Base-by-base conservation (phyloP, 2,888 invertebrate species). In the Agonum fuliginosum region DNA sequence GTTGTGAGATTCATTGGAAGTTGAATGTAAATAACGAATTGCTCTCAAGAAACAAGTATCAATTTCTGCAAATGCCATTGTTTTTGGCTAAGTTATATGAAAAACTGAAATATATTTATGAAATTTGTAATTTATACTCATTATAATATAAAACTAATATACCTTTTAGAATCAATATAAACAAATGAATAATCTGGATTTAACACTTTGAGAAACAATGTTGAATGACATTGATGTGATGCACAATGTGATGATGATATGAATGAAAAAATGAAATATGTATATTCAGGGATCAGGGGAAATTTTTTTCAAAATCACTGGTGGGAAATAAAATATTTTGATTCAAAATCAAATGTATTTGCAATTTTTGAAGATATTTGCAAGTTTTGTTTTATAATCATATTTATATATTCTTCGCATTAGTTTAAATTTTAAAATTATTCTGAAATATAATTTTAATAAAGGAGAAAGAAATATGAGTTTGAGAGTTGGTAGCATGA, bases 1-100 rank as follows among this genome's bases (percentile, higher is more conserved):
- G 17, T 41, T 70, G 4, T 41, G 27, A 5, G 58, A 70, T 24
- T 77, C 77, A 17, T n/a, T 8, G 14, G 27, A 14, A 20, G 51
- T 20, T n/a, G 77, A 70, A 43, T 77, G 77, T 24, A 77, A 54
- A 24, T n/a, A 27, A 27, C 77, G 51, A 27, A 77, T 54, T n/a
- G 77, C 77, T 34, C 58, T 51, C n/a, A 58, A 43, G 19, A 34
- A 69, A 14, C 12, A 58, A 37, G 24, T 54, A 30, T 77, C 77
- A 20, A 70, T 77, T 27, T 67, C 43, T 8, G 30, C 22, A 41
- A 41, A 67, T 5, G 43, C 43, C 67, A 67, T 67, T 4, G 4
- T 51, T 12, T 10, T n/a, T 5, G 10, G 14, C 3, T 4, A 41
- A 43, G 12, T 41, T 41, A 41, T n/a, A 41, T 5, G 14, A 14